Base-by-base conservation (phyloP, 2,113 vertebrate genomes). In the Phyllostomus hastatus region DNA sequence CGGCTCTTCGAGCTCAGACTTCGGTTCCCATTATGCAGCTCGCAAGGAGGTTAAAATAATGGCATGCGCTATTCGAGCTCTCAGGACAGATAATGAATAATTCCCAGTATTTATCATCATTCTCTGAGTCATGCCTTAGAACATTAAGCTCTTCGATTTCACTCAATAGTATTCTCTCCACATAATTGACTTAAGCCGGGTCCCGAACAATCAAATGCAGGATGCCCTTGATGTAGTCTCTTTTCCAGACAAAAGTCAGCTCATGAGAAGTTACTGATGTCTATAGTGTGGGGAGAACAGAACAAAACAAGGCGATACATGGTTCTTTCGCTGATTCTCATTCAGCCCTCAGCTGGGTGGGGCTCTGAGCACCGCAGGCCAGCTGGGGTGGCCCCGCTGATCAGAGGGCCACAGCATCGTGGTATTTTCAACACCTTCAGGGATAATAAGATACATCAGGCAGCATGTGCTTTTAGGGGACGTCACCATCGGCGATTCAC, bases 11-110 rank as follows among this genome's bases (percentile, higher is more conserved):
- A 78, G 67, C 12, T 97, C 26, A 64, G 26, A 26, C 7, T 92
- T 85, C 50, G 24, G 90, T 95, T 73, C 46, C 70, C n/a, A 70
- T 90, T 96, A 90, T 46, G 43, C 93, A 73, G 59, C 79, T 73
- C 88, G 43, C 73, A 87, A 88, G 82, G 89, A 96, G 95, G 95
- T 96, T 72, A 93, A 14, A 97, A 92, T 87, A 94, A 93, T 41
- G 50, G 83, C 66, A 89, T 35, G 69, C 69, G 81, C 94, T 79
- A 91, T 80, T 96, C 78, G 92, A 81, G 92, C 78, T 76, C 82
- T 83, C 66, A 43, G 20, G 66, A 75, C 46, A 90, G 82, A 98
- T 41, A 48, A 97, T 93, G 88, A 97, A 96, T 83, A 70, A 86
- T 88, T 97, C 64, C 31, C 19, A 50, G 89, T 59, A 81, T 94